Conservation (phyloP, 2,113 vertebrate genomes). For the Crotalus horridus region DNA sequence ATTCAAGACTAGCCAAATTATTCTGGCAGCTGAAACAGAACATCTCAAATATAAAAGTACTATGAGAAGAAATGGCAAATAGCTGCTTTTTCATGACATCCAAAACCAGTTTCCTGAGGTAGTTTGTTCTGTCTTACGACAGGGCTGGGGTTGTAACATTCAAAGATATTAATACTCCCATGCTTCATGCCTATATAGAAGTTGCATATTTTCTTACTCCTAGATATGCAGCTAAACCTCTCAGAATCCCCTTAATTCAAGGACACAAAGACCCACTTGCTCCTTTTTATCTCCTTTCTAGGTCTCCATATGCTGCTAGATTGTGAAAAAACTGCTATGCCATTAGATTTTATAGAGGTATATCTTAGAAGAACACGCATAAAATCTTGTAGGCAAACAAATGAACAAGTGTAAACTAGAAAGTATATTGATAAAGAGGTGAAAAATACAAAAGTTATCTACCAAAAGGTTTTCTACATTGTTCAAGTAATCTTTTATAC, state of each 20-base stretch:
- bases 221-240: background rate
- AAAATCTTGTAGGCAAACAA: background rate
- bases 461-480: no score
- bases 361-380: constrained; percentile 36
- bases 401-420: background rate
- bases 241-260: background rate
- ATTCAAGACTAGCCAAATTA: background rate
- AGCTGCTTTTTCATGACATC: background rate
- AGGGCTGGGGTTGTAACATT: background rate
- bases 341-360: constrained; percentile 23
- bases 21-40: background rate
- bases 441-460: background rate
- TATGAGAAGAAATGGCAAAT: background rate
- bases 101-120: background rate
- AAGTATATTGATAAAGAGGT: background rate
- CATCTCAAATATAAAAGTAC: background rate
- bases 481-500: background rate
- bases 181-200: background rate
- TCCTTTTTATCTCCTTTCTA: background rate
- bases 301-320: constrained; percentile 24
- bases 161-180: background rate
- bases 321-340: background rate
- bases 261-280: background rate
- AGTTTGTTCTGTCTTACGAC: background rate
- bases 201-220: background rate